Evolutionary conservation across 2,888 invertebrate genomes (phyloP).

Genomic region (Lamellibrachia columna): DNA sequence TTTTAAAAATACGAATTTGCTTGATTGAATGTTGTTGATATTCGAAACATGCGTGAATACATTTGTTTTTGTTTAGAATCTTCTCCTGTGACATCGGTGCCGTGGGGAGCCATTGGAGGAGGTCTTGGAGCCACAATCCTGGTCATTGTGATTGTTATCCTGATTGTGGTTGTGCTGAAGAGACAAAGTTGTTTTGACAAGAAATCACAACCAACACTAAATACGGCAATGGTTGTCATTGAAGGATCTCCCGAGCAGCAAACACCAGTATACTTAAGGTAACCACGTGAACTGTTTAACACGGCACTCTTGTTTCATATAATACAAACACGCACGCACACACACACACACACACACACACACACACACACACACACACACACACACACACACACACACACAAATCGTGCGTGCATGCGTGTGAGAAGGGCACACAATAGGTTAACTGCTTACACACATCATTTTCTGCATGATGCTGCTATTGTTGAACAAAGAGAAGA

Average conservation of each 20-base stretch:
- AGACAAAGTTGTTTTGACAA: not conserved
- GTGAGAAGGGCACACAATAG: too few species aligned
- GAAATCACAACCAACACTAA: not conserved
- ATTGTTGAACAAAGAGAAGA: too few species aligned
- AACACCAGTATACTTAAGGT: not conserved
- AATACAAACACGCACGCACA: not conserved
- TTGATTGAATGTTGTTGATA: not conserved
- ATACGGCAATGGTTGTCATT: not conserved
- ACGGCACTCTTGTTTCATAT: not conserved
- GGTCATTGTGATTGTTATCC: not conserved
- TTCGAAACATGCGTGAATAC: not conserved
- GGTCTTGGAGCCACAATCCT: not conserved
- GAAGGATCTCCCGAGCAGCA: not conserved
- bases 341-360: too few species aligned
- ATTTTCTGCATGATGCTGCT: too few species aligned
- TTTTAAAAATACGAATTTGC: too few species aligned
- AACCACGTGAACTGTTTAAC: not conserved
- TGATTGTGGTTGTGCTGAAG: slow-evolving; percentile 8
- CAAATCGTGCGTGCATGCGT: not conserved
- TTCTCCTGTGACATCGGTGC: not conserved
- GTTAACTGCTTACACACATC: too few species aligned
- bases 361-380: too few species aligned
- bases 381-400: not conserved
- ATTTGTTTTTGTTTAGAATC: not conserved
- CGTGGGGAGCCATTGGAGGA: not conserved